Evolutionary conservation across 2,113 vertebrate genomes (phyloP), one percentile per base, ranked within the genome.

Genomic region (Pogonocichla stellata): DNA sequence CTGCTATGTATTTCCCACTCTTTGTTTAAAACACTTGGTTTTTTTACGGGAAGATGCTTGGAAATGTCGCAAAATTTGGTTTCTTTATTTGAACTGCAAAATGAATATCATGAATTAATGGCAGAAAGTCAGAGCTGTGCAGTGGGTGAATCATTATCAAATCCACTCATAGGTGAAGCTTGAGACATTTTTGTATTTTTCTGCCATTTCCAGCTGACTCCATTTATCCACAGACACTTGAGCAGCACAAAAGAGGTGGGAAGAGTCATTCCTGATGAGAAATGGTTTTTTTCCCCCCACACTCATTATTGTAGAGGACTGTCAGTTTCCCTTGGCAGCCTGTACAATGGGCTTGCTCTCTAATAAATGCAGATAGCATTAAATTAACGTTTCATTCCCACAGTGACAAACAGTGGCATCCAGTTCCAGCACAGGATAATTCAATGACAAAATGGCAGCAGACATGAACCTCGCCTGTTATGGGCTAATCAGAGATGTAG

Each of bases 351-450:
- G 43, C 31, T 83, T 80, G 34, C 90, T 94, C 87, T 78, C 56
- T 90, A 80, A 92, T 81, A 96, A 93, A 88, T 83, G 85, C 79
- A 93, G 71, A 88, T 78, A 83, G 82, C 93, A 86, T 84, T 93
- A 93, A 92, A 96, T 95, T 90, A 88, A 93, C 77, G 48, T 67
- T 95, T 90, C 82, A 80, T 96, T 90, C 80, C 92, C 90, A 92
- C 72, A 38, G 95, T 92, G 93, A 94, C 85, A 88, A 90, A 80
- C 60, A 60, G 67, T 78, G 90, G 72, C 79, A 93, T 86, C 51
- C 69, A 80, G 72, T 77, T 96, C 67, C 79, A 92, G 82, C 0
- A 0, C 67, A 64, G 82, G 80, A 51, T 86, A 92, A 94, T 83
- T 93, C 80, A 78, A 16, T 69, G 80, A 45, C 75, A 83, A 48